phyloP scores from a whole-genome alignment of 2,888 invertebrate species.

The Hirtodrosophila confusa region DNA sequence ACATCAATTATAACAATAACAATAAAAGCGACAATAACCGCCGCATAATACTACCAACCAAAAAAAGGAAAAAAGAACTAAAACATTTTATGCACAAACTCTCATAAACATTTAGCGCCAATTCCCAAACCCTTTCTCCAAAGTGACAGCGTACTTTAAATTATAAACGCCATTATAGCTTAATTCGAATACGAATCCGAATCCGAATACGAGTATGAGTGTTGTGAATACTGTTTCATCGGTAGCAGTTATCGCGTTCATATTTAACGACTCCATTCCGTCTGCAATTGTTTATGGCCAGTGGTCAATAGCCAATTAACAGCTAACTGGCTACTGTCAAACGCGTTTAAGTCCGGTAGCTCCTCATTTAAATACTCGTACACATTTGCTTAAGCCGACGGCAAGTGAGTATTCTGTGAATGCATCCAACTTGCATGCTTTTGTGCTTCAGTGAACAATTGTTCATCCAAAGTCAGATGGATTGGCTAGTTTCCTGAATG shows the following conservation, averaged over 20 bases:
- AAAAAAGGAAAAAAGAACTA: conserved; percentile 35
- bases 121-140: conserved; percentile 8
- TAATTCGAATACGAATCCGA: conserved; percentile 22
- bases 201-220: conserved; percentile 12
- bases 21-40: conserved; percentile 43
- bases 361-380: neutral
- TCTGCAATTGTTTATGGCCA: conserved; percentile 41
- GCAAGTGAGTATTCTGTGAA: conserved; percentile 9
- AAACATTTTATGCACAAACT: conserved; percentile 41
- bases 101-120: conserved; percentile 54
- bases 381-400: conserved; percentile 17
- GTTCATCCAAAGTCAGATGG: neutral
- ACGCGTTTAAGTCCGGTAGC: conserved; percentile 4
- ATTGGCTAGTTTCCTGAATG: conserved; percentile 7
- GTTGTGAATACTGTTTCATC: conserved; percentile 21
- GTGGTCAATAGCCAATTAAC: conserved; percentile 49
- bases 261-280: conserved; percentile 37
- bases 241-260: conserved; percentile 33
- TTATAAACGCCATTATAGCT: conserved; percentile 42
- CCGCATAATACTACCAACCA: conserved; percentile 19
- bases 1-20: conserved; percentile 47
- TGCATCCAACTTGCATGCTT: neutral
- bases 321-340: conserved; percentile 31
- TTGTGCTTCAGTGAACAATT: neutral
- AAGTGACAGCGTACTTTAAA: conserved; percentile 45